These are phyloP conservation scores for Choristoneura rosaceana DNA, from an alignment of 2,888 invertebrate species.

Conservation along the genomic window DNA sequence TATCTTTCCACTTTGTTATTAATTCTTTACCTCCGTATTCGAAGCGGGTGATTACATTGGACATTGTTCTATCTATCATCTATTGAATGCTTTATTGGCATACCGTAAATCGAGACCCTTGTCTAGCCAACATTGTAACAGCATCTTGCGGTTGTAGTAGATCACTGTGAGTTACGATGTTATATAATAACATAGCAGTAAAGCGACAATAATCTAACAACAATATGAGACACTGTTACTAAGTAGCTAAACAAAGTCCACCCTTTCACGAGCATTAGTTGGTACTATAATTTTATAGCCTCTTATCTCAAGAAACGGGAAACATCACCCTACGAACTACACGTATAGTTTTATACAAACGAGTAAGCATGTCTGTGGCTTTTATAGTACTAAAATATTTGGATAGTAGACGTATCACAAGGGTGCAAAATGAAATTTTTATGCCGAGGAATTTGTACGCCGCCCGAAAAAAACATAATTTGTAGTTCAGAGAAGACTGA, in stretches of 20 bases:
- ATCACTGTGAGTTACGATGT: constrained; percentile 37
- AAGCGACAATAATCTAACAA: constrained; percentile 28
- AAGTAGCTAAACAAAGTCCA: constrained; percentile 32
- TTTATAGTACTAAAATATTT: not conserved
- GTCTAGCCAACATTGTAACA: constrained; percentile 27
- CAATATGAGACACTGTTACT: constrained; percentile 36
- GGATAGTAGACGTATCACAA: not conserved
- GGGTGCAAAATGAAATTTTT: too few species aligned
- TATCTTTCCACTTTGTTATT: not conserved
- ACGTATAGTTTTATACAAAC: not conserved
- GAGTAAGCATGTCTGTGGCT: not conserved
- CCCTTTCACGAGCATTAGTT: constrained; percentile 11
- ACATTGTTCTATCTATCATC: constrained; percentile 5
- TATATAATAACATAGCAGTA: constrained; percentile 32
- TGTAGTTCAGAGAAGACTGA: too few species aligned
- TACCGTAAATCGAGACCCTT: constrained; percentile 25
- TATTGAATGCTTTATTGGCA: constrained; percentile 17
- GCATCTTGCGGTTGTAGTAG: constrained; percentile 34
- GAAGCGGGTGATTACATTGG: not conserved
- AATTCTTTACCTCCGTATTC: not conserved
- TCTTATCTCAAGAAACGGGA: constrained; percentile 22
- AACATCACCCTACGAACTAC: not conserved
- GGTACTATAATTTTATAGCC: constrained; percentile 30
- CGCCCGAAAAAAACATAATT: too few species aligned
- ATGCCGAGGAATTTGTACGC: too few species aligned